These are phyloP conservation scores for Tubulanus polymorphus DNA, from an alignment of 2,888 invertebrate species.

Conservation along the genomic window DNA sequence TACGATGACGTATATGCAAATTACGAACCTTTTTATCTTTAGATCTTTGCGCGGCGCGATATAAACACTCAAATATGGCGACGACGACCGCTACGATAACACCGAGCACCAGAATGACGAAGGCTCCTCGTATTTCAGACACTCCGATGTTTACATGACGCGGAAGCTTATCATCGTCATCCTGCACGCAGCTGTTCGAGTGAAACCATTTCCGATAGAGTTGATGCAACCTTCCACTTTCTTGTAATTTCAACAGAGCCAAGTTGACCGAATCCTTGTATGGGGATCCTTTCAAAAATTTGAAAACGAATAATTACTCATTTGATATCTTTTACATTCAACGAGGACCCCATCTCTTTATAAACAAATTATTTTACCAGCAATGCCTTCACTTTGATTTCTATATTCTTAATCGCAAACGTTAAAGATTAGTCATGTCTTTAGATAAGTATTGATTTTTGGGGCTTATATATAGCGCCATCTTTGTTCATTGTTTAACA, in stretches of 20 bases:
- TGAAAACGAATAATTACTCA: too few species aligned
- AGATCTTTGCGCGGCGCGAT: constrained; percentile 45
- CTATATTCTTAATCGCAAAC: too few species aligned
- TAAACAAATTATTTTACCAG: too few species aligned
- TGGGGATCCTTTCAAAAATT: constrained; percentile 67
- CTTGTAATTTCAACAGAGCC: constrained; percentile 89
- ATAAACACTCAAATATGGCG: constrained; percentile 77
- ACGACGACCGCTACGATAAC: constrained; percentile 83
- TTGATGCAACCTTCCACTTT: constrained; percentile 67
- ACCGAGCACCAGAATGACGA: constrained; percentile 88
- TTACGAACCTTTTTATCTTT: constrained; percentile 41
- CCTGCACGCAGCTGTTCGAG: constrained; percentile 23
- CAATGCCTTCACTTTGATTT: too few species aligned
- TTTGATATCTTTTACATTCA: too few species aligned
- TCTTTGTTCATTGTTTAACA: too few species aligned
- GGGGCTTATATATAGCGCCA: too few species aligned
- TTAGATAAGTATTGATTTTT: too few species aligned
- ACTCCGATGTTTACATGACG: constrained; percentile 88
- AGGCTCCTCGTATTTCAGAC: constrained; percentile 85
- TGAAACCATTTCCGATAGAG: constrained; percentile 97
- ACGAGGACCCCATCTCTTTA: too few species aligned
- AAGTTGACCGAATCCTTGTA: constrained; percentile 95
- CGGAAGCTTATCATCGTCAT: constrained; percentile 72
- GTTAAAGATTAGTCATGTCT: too few species aligned
- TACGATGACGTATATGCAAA: too few species aligned